Base-by-base conservation (phyloP, 2,113 vertebrate genomes). In the Semnornis frantzii region DNA sequence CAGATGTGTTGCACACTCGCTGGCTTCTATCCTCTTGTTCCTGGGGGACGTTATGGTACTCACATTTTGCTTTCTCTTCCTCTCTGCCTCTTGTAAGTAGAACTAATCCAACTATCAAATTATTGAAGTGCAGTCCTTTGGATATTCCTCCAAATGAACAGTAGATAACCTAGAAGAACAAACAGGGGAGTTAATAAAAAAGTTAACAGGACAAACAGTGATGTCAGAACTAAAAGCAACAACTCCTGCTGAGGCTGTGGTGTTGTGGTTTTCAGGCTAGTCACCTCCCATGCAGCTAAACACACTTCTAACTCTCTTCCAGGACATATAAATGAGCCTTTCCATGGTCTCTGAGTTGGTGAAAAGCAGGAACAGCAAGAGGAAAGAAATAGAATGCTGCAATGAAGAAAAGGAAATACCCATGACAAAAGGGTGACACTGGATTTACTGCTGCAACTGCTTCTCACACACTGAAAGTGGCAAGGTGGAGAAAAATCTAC, bases 41-140 rank as follows among this genome's bases (percentile, higher is more conserved):
- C 20, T 42, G 59, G 4, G 58, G 0, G 14, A 52, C 74, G 58
- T 48, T 46, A 12, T 25, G 48, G 6, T 65, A 98, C 98, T 98
- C 97, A 99, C 99, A 99, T 97, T 99, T 99, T 88, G 99, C 96
- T 97, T 99, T 99, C 96, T 99, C 99, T 97, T 99, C 99, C 98
- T 99, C 98, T 57, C 96, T 98, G 87, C 99, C 99, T 97, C 99
- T 98, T 48, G 99, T 99, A 92, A 99, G 98, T 21, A 99, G 98
- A 80, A 99, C 99, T 91, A 99, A 97, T 63, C 99, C 99, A 8
- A 99, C 98, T 52, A 99, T 99, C 93, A 99, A 97, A 92, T 99
- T 99, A 98, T 99, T 99, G 96, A 99, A 99, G 97, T 99, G 98
- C 10, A 99, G 97, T 28, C 99, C 99, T 98, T 99, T 99, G 50